Percentiles rank a stretch among this genome's conserved stretches.
Conservation (phyloP, 2,797 vertebrate genomes). For the Diglossa cyanea region DNA sequence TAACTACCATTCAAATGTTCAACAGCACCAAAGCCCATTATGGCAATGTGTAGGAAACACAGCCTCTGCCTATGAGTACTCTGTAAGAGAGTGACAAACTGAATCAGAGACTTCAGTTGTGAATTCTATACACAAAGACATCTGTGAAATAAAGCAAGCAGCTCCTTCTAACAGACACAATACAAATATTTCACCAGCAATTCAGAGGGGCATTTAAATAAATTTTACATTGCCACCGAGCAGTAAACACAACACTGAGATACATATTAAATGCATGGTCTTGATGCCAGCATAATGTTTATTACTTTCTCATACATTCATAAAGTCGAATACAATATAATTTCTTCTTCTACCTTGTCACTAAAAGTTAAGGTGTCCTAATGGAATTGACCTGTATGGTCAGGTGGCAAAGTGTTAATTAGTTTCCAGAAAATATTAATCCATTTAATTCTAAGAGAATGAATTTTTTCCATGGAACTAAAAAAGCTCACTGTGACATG, state of each 20-base stretch:
- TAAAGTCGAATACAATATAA: background rate
- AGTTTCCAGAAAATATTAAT: constrained; percentile 32
- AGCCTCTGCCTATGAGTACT: background rate
- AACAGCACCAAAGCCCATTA: background rate
- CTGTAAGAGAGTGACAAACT: background rate
- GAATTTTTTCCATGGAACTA: background rate
- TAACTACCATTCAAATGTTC: background rate
- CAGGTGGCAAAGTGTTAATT: constrained; percentile 35
- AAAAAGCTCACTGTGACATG: background rate
- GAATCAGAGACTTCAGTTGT: background rate
- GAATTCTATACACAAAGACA: background rate
- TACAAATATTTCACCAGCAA: background rate
- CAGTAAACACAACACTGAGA: background rate
- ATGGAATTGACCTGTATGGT: constrained; percentile 8
- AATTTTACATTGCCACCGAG: background rate
- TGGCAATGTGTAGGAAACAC: background rate
- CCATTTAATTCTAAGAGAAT: background rate
- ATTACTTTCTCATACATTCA: background rate
- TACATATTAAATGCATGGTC: background rate
- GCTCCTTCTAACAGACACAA: background rate
- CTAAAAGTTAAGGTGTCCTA: background rate
- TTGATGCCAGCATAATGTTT: background rate
- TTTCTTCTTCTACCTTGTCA: background rate
- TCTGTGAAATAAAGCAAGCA: background rate
- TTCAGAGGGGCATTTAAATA: background rate